Conservation (phyloP, 2,113 vertebrate genomes). For the Sclerurus mexicanus region DNA sequence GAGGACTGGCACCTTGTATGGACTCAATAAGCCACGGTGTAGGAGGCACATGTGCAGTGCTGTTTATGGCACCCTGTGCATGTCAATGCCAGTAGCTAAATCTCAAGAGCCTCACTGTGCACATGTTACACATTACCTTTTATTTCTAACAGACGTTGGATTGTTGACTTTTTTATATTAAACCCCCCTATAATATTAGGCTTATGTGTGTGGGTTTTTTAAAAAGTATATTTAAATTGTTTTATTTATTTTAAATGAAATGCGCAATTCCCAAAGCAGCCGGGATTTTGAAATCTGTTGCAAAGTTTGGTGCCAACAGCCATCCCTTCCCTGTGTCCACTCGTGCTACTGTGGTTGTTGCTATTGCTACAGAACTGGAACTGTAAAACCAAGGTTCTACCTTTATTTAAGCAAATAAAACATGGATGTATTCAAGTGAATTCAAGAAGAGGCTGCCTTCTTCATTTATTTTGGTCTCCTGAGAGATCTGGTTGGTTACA, state of each 20-base stretch:
- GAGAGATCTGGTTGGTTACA: neutral
- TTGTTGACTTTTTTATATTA: neutral
- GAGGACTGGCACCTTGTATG: neutral
- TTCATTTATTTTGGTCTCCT: slow-evolving; percentile 5
- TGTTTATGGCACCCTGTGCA: neutral
- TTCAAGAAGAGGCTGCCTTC: neutral
- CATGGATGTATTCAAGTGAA: slow-evolving; percentile 59
- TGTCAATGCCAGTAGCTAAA: neutral
- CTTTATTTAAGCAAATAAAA: slow-evolving; percentile 71
- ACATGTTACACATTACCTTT: slow-evolving; percentile 10
- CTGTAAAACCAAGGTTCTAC: slow-evolving; percentile 49
- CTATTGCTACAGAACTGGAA: slow-evolving; percentile 66
- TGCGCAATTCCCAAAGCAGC: slow-evolving; percentile 20
- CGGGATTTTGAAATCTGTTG: slow-evolving; percentile 18
- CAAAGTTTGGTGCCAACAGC: slow-evolving; percentile 45
- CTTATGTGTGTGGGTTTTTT: neutral
- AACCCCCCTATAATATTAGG: neutral
- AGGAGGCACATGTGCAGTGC: neutral
- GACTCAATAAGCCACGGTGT: neutral
- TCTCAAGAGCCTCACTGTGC: neutral
- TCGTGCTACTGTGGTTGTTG: slow-evolving; percentile 57
- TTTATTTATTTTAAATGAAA: slow-evolving; percentile 14
- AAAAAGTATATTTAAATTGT: neutral
- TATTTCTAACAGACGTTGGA: neutral
- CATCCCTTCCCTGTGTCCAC: slow-evolving; percentile 15